Percentiles rank a stretch among this genome's conserved stretches.
Conservation (phyloP, 2,113 vertebrate species). For the Nanorana parkeri region DNA sequence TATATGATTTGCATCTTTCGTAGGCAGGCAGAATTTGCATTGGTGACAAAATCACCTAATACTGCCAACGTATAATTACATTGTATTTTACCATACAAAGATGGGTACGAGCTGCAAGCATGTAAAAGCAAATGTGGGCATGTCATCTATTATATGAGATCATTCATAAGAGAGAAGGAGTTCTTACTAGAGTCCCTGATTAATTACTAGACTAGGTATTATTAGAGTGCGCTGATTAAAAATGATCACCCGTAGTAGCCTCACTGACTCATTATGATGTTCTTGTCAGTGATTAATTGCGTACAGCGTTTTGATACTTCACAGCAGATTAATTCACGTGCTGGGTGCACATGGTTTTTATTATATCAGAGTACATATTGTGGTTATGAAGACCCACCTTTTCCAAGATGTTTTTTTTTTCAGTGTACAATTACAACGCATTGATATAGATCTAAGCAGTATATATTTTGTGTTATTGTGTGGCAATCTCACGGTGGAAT, state of each 20-base stretch:
- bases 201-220: too few species aligned
- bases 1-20: too few species aligned
- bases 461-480: too few species aligned
- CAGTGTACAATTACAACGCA: background rate
- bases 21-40: too few species aligned
- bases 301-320: background rate
- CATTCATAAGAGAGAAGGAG: background rate
- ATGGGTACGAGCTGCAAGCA: background rate
- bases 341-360: slow-evolving; percentile 39
- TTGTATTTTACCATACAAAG: too few species aligned
- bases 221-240: slow-evolving; percentile 13
- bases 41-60: too few species aligned
- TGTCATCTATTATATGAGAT: slow-evolving; percentile 11
- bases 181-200: background rate
- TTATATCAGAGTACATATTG: slow-evolving; percentile 25
- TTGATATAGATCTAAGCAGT: background rate
- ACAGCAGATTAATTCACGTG: slow-evolving; percentile 19
- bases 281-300: slow-evolving; percentile 42
- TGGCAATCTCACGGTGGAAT: too few species aligned
- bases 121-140: background rate
- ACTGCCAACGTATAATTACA: too few species aligned
- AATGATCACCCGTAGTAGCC: slow-evolving; percentile 15
- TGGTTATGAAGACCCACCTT: background rate
- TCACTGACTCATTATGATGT: background rate
- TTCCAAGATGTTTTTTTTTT: slow-evolving; percentile 8